Evolutionary conservation across 1,140 invertebrate species (phyloP).

Genomic region (Venturia canescens): DNA sequence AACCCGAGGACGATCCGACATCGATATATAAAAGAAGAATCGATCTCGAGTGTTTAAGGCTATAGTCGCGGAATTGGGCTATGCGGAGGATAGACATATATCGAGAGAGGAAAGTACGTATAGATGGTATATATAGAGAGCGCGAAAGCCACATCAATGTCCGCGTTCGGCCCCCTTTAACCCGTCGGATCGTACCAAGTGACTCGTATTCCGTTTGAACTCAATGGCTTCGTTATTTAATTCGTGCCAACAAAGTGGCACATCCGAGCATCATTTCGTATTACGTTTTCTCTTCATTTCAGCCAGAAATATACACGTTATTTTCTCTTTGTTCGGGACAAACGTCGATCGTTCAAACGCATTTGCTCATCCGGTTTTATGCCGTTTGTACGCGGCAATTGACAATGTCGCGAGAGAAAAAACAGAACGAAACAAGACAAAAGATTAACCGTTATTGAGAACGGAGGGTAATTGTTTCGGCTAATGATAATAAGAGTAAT

Average conservation of each 20-base stretch:
- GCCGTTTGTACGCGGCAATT: background rate
- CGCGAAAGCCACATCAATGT: slow-evolving; percentile 28
- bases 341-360: background rate
- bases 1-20: too few species aligned
- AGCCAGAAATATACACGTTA: background rate
- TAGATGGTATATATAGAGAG: background rate
- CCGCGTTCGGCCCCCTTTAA: background rate
- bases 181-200: slow-evolving; percentile 14
- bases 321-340: background rate
- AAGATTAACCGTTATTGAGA: too few species aligned
- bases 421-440: background rate
- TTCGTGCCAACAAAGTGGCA: slow-evolving; percentile 27
- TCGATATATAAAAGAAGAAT: too few species aligned
- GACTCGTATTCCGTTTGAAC: slow-evolving; percentile 32
- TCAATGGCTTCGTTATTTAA: slow-evolving; percentile 37
- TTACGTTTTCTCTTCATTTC: background rate
- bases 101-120: background rate
- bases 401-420: background rate
- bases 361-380: background rate
- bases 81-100: background rate
- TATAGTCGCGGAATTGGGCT: background rate
- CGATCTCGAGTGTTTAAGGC: background rate
- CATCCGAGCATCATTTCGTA: background rate
- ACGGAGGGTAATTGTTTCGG: too few species aligned
- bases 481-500: too few species aligned